Conservation (phyloP, 2,888 invertebrate species). For the Iselma pallidipennis region DNA sequence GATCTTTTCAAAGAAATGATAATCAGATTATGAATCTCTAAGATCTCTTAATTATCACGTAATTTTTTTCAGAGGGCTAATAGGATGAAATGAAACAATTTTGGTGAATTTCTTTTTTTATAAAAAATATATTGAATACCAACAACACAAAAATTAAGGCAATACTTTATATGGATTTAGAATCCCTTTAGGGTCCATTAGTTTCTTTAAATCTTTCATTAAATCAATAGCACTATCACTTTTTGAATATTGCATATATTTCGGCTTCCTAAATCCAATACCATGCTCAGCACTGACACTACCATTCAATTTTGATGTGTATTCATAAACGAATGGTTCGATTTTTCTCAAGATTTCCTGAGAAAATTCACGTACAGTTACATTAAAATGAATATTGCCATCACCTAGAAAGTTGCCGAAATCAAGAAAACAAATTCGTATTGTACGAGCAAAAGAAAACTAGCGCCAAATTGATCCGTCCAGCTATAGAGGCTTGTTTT, state of each 20-base stretch:
- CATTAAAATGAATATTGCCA: slow-evolving; percentile 93
- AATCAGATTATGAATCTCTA: neutral
- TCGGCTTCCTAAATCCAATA: slow-evolving; percentile 85
- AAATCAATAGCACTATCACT: slow-evolving; percentile 71
- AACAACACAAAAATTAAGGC: slow-evolving; percentile 27
- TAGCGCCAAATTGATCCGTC: neutral
- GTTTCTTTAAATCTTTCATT: slow-evolving; percentile 81
- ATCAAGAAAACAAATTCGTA: slow-evolving; percentile 1
- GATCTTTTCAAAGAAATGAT: neutral
- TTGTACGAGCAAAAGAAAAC: neutral
- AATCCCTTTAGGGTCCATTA: slow-evolving; percentile 93
- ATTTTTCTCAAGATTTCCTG: slow-evolving; percentile 66
- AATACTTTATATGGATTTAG: slow-evolving; percentile 95
- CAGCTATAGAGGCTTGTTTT: no score
- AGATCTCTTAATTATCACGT: slow-evolving; percentile 6
- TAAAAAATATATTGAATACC: neutral
- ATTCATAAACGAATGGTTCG: slow-evolving; percentile 93
- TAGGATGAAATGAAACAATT: neutral
- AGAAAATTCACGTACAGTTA: slow-evolving; percentile 72
- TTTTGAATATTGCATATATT: slow-evolving; percentile 84
- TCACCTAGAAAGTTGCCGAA: slow-evolving; percentile 68
- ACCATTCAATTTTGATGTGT: slow-evolving; percentile 77
- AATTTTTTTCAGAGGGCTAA: no score
- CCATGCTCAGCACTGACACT: slow-evolving; percentile 98
- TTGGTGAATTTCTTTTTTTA: no score